Conservation (phyloP, 1,140 invertebrate species). For the Oryzaephilus surinamensis region DNA sequence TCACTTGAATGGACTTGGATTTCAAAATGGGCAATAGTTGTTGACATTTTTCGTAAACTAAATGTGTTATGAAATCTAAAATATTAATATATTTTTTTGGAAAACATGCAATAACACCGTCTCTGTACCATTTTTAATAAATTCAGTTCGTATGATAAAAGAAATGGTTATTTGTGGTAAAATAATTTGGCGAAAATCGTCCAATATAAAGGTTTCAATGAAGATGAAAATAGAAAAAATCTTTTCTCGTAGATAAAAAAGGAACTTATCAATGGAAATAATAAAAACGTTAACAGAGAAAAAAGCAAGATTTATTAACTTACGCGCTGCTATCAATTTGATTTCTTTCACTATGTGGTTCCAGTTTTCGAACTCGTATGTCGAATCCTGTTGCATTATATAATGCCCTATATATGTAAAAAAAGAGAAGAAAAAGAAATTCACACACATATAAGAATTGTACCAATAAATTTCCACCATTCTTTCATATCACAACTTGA, state of each 20-base stretch:
- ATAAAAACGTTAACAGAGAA: neutral
- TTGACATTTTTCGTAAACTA: too few species aligned
- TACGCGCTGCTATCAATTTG: slow-evolving; percentile 53
- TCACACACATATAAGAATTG: too few species aligned
- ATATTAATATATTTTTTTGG: too few species aligned
- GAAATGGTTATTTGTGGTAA: too few species aligned
- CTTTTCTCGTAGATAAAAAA: neutral
- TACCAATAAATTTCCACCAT: too few species aligned
- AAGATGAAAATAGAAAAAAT: neutral
- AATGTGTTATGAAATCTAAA: too few species aligned
- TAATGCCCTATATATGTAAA: slow-evolving; percentile 39
- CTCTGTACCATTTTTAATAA: too few species aligned
- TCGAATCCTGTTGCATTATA: slow-evolving; percentile 64
- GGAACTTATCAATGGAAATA: neutral
- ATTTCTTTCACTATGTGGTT: slow-evolving; percentile 55
- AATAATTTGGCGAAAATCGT: too few species aligned
- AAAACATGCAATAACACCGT: too few species aligned
- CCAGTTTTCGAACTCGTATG: slow-evolving; percentile 63
- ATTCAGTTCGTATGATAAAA: too few species aligned
- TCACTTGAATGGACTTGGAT: too few species aligned
- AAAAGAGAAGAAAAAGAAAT: neutral
- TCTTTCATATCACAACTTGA: neutral
- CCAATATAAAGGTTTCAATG: neutral
- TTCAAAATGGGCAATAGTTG: too few species aligned
- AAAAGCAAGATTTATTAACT: slow-evolving; percentile 35